These are phyloP conservation scores for Drosophila tripunctata DNA, from an alignment of 2,888 invertebrate species.

Conservation along the genomic window DNA sequence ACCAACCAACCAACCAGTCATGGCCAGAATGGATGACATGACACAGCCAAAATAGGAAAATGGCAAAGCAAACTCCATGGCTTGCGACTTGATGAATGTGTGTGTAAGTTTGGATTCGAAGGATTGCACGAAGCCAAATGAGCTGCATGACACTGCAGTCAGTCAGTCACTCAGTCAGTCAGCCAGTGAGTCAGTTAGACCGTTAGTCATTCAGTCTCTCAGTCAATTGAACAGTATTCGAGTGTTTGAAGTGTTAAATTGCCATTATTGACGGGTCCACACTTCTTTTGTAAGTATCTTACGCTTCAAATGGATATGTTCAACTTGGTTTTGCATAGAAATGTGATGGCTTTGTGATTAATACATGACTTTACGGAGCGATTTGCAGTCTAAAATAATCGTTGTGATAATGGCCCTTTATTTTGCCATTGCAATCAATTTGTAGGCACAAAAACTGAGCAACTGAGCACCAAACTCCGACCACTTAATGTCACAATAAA, in stretches of 20 bases:
- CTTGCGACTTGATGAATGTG: conserved; percentile 57
- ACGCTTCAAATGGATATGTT: neutral
- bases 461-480: conserved; percentile 47
- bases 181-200: conserved; percentile 4
- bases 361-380: neutral
- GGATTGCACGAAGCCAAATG: conserved; percentile 51
- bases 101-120: conserved; percentile 35
- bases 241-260: conserved; percentile 55
- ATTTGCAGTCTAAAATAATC: conserved; percentile 17
- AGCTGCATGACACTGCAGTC: conserved; percentile 58
- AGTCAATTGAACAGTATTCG: neutral
- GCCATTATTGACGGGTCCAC: conserved; percentile 48
- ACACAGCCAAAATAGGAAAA: conserved; percentile 64
- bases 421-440: conserved; percentile 73
- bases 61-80: conserved; percentile 56
- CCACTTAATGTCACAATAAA: conserved; percentile 81
- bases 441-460: conserved; percentile 49
- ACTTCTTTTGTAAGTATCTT: conserved; percentile 39
- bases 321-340: neutral
- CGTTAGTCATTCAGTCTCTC: neutral
- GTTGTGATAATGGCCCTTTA: conserved; percentile 47
- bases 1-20: conserved; percentile 26
- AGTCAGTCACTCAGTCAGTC: conserved; percentile 20
- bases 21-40: conserved; percentile 56
- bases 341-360: too few species aligned